A percentile compares a stretch with the other conserved stretches of the same genome.
Conservation (phyloP, 2,113 vertebrate species). For the Daboia siamensis region DNA sequence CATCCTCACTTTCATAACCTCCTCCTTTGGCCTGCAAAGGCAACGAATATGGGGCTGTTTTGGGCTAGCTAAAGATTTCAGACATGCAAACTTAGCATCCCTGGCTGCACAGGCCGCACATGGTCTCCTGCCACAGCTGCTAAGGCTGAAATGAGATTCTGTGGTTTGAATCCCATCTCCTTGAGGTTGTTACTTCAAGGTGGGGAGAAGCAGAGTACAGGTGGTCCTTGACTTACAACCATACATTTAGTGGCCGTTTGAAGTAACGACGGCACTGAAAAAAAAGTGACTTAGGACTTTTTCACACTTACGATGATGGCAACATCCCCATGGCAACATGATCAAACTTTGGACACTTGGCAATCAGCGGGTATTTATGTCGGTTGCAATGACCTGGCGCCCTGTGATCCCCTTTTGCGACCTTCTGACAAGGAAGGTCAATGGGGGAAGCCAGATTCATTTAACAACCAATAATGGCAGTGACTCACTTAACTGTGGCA, state of each 20-base stretch:
- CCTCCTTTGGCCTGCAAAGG: conserved; percentile 89
- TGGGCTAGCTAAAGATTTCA: background rate
- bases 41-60: background rate
- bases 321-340: too few species aligned
- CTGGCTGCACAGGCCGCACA: background rate
- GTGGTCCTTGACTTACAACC: background rate
- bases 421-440: too few species aligned
- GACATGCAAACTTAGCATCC: background rate
- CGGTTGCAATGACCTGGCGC: too few species aligned
- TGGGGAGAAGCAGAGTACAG: background rate
- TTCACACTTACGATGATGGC: too few species aligned
- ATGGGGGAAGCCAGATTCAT: too few species aligned
- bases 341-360: too few species aligned
- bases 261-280: background rate
- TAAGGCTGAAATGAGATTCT: background rate
- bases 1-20: conserved; percentile 95
- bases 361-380: too few species aligned
- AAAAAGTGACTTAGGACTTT: too few species aligned
- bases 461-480: background rate
- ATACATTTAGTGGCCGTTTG: background rate
- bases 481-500: background rate
- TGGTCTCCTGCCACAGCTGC: background rate
- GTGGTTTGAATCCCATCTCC: background rate
- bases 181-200: background rate
- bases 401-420: too few species aligned